phyloP scores from a whole-genome alignment of 2,797 vertebrate genomes.

The Okamejei kenojei region DNA sequence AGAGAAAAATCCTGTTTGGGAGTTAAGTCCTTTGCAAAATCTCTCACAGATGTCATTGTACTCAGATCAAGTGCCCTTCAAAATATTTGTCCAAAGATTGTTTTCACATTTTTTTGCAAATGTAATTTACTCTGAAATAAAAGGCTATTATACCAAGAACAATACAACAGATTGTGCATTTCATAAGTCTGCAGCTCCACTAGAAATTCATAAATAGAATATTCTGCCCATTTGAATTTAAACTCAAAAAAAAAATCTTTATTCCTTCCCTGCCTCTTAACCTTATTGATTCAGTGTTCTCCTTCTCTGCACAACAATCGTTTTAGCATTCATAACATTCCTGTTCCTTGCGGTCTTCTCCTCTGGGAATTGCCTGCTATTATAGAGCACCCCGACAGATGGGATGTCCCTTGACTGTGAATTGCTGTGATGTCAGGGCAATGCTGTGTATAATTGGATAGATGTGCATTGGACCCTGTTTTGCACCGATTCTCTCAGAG shows the following conservation, averaged over 20 bases:
- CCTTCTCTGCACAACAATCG: slow-evolving; percentile 54
- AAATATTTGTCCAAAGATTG: not conserved
- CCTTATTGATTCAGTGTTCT: slow-evolving; percentile 26
- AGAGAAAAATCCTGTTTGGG: not conserved
- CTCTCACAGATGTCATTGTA: not conserved
- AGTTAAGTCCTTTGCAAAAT: not conserved
- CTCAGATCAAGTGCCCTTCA: not conserved
- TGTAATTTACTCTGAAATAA: not conserved
- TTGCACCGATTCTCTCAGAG: not conserved
- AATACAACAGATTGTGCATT: not conserved
- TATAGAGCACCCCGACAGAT: slow-evolving; percentile 11
- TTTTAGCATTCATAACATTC: slow-evolving; percentile 56
- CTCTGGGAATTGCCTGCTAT: slow-evolving; percentile 9
- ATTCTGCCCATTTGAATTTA: not conserved
- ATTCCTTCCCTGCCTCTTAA: not conserved
- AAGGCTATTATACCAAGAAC: not conserved
- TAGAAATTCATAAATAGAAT: not conserved
- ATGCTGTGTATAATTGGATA: not conserved
- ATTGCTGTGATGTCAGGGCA: not conserved
- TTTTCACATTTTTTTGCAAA: not conserved
- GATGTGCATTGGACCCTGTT: slow-evolving; percentile 20
- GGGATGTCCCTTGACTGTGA: not conserved
- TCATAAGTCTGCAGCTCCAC: not conserved
- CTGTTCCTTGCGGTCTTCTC: not conserved
- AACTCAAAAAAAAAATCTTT: not conserved